phyloP scores from a whole-genome alignment of 2,888 invertebrate genomes.

The Limnephilus marmoratus region DNA sequence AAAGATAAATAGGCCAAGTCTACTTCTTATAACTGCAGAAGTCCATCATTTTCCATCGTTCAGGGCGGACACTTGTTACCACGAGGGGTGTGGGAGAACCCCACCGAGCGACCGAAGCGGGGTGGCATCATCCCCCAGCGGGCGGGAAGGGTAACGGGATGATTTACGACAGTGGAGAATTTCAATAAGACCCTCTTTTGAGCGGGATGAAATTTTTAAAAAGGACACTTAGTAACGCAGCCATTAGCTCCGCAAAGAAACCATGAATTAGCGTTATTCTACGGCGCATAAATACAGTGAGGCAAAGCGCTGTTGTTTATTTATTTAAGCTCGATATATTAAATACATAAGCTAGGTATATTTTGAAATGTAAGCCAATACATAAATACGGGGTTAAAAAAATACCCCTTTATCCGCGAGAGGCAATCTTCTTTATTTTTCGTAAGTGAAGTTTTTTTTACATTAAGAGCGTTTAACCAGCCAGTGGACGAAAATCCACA shows the following conservation, averaged over 20 bases:
- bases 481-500: no score
- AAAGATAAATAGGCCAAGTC: not conserved
- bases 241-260: not conserved
- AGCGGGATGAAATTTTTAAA: not conserved
- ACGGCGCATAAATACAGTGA: not conserved
- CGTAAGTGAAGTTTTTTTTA: no score
- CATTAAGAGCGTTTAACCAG: no score
- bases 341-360: no score
- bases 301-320: not conserved
- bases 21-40: not conserved
- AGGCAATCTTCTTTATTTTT: no score
- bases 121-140: not conserved
- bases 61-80: conserved; percentile 26
- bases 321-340: not conserved
- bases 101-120: no score
- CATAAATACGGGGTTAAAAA: no score
- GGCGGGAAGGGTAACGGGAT: conserved; percentile 17
- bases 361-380: no score
- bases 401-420: no score
- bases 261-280: not conserved
- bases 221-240: conserved; percentile 2
- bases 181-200: conserved; percentile 42
- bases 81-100: not conserved
- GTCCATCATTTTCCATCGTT: conserved; percentile 30
- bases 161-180: conserved; percentile 48